Evolutionary conservation across 1,140 invertebrate genomes (phyloP).

Genomic region (Brachionus manjavacas): DNA sequence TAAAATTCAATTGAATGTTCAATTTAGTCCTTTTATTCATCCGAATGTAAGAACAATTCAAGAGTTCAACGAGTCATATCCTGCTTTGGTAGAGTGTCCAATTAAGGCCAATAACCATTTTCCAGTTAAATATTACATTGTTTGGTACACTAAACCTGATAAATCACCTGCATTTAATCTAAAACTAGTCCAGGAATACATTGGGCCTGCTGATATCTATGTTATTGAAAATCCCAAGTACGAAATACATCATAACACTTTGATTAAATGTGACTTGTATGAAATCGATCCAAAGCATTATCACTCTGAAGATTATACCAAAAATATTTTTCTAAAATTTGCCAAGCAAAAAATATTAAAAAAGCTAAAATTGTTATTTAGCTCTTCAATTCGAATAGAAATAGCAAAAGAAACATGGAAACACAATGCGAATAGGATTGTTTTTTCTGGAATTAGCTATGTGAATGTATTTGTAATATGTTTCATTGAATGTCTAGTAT

Average conservation of each 20-base stretch:
- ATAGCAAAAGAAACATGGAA: not conserved
- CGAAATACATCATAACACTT: not conserved
- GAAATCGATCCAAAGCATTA: not conserved
- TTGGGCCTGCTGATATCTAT: constrained; percentile 11
- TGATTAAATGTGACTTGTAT: constrained; percentile 2
- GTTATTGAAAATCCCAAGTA: not conserved
- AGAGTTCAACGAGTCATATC: not conserved
- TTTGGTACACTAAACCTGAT: not conserved
- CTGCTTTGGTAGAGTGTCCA: constrained; percentile 19
- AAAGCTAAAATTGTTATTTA: not conserved
- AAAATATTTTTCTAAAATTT: not conserved
- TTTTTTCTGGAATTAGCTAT: not conserved
- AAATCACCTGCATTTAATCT: not conserved
- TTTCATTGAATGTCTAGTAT: not conserved
- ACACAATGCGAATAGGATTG: not conserved
- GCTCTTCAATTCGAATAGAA: not conserved
- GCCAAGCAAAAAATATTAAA: not conserved
- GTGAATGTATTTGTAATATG: not conserved
- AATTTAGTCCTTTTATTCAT: constrained; percentile 26
- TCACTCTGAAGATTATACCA: not conserved
- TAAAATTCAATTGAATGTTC: not conserved
- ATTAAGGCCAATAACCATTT: constrained; percentile 24
- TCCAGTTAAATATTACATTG: not conserved
- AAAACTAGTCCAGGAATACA: not conserved
- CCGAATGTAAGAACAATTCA: not conserved